A percentile compares a stretch with the other conserved stretches of the same genome.
Conservation (phyloP, 2,797 vertebrate genomes). For the Eidolon dupreanum region DNA sequence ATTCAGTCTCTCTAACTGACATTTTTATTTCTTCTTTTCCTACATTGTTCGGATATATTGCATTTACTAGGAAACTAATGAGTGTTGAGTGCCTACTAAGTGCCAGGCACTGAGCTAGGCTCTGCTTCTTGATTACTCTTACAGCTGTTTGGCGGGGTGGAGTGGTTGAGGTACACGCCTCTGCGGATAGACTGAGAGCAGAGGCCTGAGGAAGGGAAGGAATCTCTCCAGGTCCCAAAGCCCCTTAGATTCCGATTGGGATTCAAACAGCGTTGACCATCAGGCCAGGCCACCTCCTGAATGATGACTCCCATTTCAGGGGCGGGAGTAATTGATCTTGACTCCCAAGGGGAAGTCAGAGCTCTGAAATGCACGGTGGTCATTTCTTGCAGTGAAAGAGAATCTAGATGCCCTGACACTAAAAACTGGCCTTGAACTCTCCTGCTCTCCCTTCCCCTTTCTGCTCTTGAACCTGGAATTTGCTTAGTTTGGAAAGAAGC, state of each 20-base stretch:
- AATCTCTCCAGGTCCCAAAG: not conserved
- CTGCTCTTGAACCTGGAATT: not conserved
- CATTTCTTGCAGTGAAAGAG: not conserved
- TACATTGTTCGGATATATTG: not conserved
- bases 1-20: not conserved
- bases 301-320: not conserved
- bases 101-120: not conserved
- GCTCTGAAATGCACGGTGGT: not conserved
- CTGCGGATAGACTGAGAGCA: fast-evolving
- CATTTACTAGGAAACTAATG: not conserved
- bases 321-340: not conserved
- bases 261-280: not conserved
- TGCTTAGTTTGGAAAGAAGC: not conserved
- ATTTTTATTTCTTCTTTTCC: not conserved
- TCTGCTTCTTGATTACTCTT: not conserved
- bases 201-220: not conserved
- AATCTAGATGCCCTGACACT: not conserved
- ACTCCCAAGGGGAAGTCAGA: not conserved
- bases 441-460: not conserved
- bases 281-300: not conserved
- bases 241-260: not conserved
- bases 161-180: fast-evolving
- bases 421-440: not conserved
- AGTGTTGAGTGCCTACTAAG: fast-evolving
- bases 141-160: not conserved